These are phyloP conservation scores for Ibidorhyncha struthersii DNA, from an alignment of 2,113 vertebrate species.

Conservation along the genomic window DNA sequence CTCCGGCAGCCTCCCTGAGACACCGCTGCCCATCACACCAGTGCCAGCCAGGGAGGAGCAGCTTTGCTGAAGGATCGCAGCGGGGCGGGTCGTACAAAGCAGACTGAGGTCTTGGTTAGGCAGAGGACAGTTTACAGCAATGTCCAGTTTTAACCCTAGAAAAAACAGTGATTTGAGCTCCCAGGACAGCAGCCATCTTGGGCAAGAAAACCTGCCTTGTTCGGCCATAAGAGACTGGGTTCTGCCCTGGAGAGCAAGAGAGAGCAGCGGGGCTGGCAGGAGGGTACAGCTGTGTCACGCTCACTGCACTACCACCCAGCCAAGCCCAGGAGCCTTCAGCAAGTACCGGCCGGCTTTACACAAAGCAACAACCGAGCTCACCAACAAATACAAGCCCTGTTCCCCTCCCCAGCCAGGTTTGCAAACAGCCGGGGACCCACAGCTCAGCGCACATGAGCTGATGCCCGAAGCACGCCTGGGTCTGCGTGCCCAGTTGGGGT, in stretches of 20 bases:
- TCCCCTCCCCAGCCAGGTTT: background rate
- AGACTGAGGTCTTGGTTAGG: background rate
- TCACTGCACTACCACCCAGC: background rate
- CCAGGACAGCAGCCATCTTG: background rate
- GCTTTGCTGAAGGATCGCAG: background rate
- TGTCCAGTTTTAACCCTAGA: background rate
- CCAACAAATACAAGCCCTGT: background rate
- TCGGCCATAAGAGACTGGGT: background rate
- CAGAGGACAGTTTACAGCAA: too few species aligned
- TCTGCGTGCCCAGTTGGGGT: background rate
- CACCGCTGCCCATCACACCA: background rate
- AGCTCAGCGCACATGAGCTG: background rate
- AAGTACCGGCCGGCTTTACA: background rate
- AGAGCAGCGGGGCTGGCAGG: background rate
- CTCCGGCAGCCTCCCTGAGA: background rate
- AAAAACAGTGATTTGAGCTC: background rate
- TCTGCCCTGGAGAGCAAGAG: background rate
- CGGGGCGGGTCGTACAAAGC: background rate
- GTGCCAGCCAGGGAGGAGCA: background rate
- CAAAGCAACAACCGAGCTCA: background rate
- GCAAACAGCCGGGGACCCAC: background rate
- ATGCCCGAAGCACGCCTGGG: background rate
- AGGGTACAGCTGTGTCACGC: background rate
- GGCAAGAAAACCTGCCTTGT: background rate
- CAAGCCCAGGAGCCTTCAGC: background rate